Evolutionary conservation across 2,113 vertebrate genomes (phyloP).

Genomic region (Cyrtonyx montezumae): DNA sequence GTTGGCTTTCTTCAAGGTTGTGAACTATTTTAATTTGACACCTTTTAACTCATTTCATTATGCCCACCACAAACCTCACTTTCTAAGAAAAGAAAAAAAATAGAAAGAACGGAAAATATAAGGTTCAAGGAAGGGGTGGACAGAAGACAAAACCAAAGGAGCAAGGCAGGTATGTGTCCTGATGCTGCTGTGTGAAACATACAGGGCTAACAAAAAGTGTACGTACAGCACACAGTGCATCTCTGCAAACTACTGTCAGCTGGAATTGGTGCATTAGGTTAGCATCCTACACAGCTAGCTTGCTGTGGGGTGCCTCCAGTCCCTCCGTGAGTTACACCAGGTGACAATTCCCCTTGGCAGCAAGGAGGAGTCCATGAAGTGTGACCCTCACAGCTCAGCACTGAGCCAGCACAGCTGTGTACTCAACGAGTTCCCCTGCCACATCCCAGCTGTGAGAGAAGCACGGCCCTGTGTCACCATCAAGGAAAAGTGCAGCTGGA

Average conservation of each 20-base stretch:
- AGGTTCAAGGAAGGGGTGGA: background rate
- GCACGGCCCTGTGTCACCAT: accelerated
- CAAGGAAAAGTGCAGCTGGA: accelerated
- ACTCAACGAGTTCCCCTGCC: background rate
- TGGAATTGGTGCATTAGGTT: background rate
- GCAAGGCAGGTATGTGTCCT: background rate
- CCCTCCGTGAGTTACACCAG: background rate
- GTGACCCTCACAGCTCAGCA: background rate
- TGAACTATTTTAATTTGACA: conserved; percentile 50
- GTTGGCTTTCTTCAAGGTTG: conserved; percentile 26
- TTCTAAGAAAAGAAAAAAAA: background rate
- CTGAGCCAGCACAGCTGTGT: background rate
- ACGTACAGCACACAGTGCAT: accelerated
- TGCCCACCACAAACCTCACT: background rate
- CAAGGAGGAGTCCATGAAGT: background rate
- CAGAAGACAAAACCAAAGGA: background rate
- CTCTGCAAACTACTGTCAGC: background rate
- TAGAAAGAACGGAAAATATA: background rate
- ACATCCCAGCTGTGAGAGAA: background rate
- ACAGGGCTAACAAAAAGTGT: accelerated
- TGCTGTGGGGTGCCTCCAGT: background rate
- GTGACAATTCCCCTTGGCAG: background rate
- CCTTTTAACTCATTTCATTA: conserved; percentile 20
- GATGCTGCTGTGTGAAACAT: background rate
- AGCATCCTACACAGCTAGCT: accelerated